These are phyloP conservation scores for Drosophila leontia DNA, from an alignment of 1,140 invertebrate species.

Conservation along the genomic window DNA sequence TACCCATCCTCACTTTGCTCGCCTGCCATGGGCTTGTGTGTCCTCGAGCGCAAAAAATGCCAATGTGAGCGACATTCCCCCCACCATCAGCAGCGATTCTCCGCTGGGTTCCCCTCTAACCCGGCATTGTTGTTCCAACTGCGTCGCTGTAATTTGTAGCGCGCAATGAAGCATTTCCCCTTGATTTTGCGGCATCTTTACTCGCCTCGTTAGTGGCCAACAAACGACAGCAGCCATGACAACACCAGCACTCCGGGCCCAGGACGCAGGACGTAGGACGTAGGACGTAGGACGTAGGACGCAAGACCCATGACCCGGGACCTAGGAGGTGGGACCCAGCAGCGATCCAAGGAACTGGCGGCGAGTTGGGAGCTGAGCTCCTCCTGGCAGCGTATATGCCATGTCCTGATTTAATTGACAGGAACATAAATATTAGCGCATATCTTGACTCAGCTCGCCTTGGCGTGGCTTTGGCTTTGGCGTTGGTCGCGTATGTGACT, in stretches of 20 bases:
- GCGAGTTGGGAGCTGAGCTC: conserved; percentile 2
- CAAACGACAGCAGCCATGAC: conserved; percentile 74
- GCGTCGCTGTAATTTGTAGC: conserved; percentile 81
- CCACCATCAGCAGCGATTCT: conserved; percentile 19
- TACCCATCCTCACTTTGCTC: background rate
- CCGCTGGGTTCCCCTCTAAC: conserved; percentile 8
- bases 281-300: conserved; percentile 18
- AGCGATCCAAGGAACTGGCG: conserved; percentile 19
- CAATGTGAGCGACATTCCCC: conserved; percentile 58
- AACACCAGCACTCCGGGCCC: conserved; percentile 53
- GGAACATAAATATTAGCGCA: conserved; percentile 83
- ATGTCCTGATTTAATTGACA: conserved; percentile 84
- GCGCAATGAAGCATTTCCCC: conserved; percentile 82
- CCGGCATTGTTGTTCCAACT: conserved; percentile 77
- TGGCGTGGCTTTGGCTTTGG: conserved; percentile 19
- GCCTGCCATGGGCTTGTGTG: conserved; percentile 52
- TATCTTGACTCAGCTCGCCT: conserved; percentile 73
- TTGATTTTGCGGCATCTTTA: conserved; percentile 84
- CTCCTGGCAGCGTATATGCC: conserved; percentile 51
- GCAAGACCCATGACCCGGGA: conserved; percentile 17
- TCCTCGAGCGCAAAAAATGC: conserved; percentile 80
- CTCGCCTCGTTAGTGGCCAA: conserved; percentile 83
- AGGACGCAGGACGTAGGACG: conserved; percentile 23
- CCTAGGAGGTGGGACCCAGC: conserved; percentile 12
- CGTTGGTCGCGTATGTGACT: conserved; percentile 57